Evolutionary conservation across 2,797 vertebrate species (phyloP).

Genomic region (Enoplosus armatus): DNA sequence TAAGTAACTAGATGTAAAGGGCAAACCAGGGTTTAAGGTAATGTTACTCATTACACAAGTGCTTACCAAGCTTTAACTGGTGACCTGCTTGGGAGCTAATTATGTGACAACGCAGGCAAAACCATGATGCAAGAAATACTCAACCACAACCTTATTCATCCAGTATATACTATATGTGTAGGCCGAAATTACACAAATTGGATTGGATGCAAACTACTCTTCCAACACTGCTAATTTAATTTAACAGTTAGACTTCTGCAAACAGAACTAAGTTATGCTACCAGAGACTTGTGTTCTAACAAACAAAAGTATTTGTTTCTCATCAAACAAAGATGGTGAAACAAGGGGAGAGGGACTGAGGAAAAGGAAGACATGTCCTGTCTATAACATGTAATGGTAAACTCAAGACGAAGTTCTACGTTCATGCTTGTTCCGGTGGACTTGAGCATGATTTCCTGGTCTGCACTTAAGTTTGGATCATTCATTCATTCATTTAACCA

Average conservation of each 20-base stretch:
- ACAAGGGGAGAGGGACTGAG: too few species aligned
- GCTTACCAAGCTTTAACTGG: slow-evolving; percentile 18
- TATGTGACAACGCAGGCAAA: background rate
- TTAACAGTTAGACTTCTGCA: too few species aligned
- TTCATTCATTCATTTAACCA: background rate
- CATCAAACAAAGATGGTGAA: too few species aligned
- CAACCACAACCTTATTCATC: background rate
- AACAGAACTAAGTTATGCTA: too few species aligned
- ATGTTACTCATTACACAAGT: slow-evolving; percentile 13
- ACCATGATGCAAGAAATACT: background rate
- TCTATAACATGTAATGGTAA: background rate
- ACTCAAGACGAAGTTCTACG: background rate
- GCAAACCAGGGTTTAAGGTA: slow-evolving; percentile 14
- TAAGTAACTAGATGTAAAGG: slow-evolving; percentile 39
- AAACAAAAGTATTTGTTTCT: too few species aligned
- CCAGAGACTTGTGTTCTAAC: too few species aligned
- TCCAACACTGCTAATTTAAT: too few species aligned
- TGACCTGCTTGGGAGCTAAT: slow-evolving; percentile 5
- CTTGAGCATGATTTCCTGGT: background rate
- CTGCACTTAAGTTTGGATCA: background rate
- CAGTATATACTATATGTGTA: background rate
- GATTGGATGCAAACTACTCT: too few species aligned
- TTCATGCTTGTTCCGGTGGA: too few species aligned
- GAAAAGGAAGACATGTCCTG: background rate
- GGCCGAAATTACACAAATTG: background rate